These are phyloP conservation scores for Alcis repandata DNA, from an alignment of 2,888 invertebrate genomes.

Conservation along the genomic window DNA sequence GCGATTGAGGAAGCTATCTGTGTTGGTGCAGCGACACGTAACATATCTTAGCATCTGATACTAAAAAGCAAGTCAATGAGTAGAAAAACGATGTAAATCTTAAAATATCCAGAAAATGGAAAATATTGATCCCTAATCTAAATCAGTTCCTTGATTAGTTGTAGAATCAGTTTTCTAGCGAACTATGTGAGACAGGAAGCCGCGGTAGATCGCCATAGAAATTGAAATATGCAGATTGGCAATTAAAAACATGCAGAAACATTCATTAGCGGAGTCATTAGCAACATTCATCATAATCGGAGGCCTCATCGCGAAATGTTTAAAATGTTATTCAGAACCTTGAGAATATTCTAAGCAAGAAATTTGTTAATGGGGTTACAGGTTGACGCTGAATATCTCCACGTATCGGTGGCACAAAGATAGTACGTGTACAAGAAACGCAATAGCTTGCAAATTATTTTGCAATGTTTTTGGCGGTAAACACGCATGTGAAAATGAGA, in stretches of 20 bases:
- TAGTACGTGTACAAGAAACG: conserved; percentile 10
- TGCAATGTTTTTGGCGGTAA: conserved; percentile 18
- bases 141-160: neutral
- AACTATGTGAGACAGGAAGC: conserved; percentile 37
- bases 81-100: neutral
- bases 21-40: neutral
- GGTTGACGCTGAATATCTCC: conserved; percentile 8
- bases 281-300: conserved; percentile 21
- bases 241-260: conserved; percentile 32
- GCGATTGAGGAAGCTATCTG: too few relatives aligned
- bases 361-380: conserved; percentile 14
- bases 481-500: conserved; percentile 3
- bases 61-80: too few relatives aligned
- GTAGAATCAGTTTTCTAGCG: conserved; percentile 1
- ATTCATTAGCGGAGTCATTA: conserved; percentile 24
- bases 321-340: conserved; percentile 19
- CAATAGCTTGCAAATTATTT: conserved; percentile 11
- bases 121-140: neutral
- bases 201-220: conserved; percentile 33
- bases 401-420: conserved; percentile 16
- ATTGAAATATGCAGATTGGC: conserved; percentile 40
- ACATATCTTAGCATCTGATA: too few relatives aligned
- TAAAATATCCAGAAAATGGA: neutral
- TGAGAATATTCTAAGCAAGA: conserved; percentile 31
- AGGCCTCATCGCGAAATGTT: neutral